Conservation (phyloP, 2,797 vertebrate genomes). For the Liparis tanakae region DNA sequence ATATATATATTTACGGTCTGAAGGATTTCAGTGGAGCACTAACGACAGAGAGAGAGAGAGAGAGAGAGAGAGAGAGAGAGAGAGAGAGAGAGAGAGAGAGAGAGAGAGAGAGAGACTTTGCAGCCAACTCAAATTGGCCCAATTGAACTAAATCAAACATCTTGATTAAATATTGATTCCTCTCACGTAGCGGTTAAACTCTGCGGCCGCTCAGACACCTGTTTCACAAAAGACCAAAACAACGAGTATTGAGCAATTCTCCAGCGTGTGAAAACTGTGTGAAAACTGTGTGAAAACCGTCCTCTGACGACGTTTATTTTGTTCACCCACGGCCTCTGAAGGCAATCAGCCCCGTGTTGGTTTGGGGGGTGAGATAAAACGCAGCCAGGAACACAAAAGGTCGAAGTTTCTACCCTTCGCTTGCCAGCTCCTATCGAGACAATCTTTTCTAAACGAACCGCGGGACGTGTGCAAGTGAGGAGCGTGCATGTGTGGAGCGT, state of each 20-base stretch:
- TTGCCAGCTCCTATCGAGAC: conserved; percentile 59
- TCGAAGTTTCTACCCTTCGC: conserved; percentile 58
- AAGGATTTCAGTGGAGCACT: conserved; percentile 46
- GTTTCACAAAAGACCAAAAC: conserved; percentile 14
- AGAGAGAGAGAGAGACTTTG: conserved; percentile 45
- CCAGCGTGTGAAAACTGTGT: conserved; percentile 17
- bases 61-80: no score
- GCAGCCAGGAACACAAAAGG: conserved; percentile 53
- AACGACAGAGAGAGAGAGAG: conserved; percentile 44
- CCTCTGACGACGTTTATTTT: conserved; percentile 9
- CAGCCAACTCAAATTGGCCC: conserved; percentile 23
- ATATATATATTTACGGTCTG: conserved; percentile 60
- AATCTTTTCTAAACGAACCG: conserved; percentile 47
- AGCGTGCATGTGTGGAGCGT: background rate
- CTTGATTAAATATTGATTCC: conserved; percentile 18
- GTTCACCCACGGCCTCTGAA: conserved; percentile 13
- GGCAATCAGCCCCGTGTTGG: conserved; percentile 13
- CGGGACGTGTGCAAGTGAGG: conserved; percentile 26
- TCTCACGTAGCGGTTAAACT: background rate
- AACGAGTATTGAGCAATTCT: background rate
- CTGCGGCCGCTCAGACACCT: conserved; percentile 21
- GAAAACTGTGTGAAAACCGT: no score
- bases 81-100: conserved; percentile 6
- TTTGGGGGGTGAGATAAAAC: conserved; percentile 53
- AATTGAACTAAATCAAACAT: conserved; percentile 3